Evolutionary conservation across 2,113 vertebrate species (phyloP).

Genomic region (Sapayoa aenigma): DNA sequence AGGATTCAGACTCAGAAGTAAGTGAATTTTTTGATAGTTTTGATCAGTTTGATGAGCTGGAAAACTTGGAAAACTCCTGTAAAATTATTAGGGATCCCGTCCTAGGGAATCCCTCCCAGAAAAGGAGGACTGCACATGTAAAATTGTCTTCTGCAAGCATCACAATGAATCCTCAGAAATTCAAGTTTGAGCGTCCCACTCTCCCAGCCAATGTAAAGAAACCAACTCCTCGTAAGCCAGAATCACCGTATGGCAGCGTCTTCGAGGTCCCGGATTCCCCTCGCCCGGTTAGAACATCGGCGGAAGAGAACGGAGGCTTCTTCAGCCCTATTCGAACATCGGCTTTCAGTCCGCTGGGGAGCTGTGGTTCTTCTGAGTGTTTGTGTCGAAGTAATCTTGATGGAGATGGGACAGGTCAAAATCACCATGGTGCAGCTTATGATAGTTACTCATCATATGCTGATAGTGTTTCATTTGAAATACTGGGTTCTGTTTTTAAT

Average conservation of each 20-base stretch:
- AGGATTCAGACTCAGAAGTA: slow-evolving; percentile 97
- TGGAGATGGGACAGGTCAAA: slow-evolving; percentile 74
- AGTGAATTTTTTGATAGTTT: slow-evolving; percentile 99
- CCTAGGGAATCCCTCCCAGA: slow-evolving; percentile 65
- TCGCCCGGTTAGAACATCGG: slow-evolving; percentile 78
- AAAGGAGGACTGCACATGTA: slow-evolving; percentile 70
- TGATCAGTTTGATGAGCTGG: slow-evolving; percentile 93
- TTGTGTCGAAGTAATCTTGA: slow-evolving; percentile 76
- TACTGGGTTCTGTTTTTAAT: slow-evolving; percentile 85
- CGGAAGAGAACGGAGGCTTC: slow-evolving; percentile 84
- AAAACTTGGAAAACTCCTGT: slow-evolving; percentile 76
- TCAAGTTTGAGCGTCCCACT: slow-evolving; percentile 87
- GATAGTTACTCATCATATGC: slow-evolving; percentile 87
- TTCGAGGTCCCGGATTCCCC: slow-evolving; percentile 86
- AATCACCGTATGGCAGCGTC: slow-evolving; percentile 78
- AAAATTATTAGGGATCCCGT: slow-evolving; percentile 62
- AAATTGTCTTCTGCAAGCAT: slow-evolving; percentile 69
- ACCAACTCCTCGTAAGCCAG: slow-evolving; percentile 92
- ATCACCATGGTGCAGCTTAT: slow-evolving; percentile 71
- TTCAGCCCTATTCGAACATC: slow-evolving; percentile 93
- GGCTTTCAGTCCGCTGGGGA: slow-evolving; percentile 89
- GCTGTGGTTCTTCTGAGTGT: slow-evolving; percentile 79
- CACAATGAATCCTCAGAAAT: slow-evolving; percentile 92
- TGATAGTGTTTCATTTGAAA: slow-evolving; percentile 85
- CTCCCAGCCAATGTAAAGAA: slow-evolving; percentile 93